These are phyloP conservation scores for Podocnemis expansa DNA, from an alignment of 2,113 vertebrate genomes.

Conservation along the genomic window DNA sequence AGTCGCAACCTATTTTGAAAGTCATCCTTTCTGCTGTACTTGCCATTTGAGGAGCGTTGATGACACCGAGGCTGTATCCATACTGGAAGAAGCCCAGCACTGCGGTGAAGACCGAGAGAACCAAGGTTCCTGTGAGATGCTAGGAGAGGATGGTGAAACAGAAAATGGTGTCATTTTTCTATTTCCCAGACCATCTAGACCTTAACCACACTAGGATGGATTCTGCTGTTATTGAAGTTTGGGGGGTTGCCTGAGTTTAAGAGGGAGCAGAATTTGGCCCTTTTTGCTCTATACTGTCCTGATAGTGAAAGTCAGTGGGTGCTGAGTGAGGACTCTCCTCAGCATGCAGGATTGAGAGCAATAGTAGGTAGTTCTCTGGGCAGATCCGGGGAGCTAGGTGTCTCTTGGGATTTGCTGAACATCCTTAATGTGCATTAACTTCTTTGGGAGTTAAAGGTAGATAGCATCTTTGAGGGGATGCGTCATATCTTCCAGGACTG, in stretches of 20 bases:
- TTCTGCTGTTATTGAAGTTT: background rate
- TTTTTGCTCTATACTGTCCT: background rate
- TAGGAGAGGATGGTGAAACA: slow-evolving; percentile 52
- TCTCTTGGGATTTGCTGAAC: accelerated
- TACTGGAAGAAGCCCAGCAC: slow-evolving; percentile 92
- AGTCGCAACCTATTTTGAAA: background rate
- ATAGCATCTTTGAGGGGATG: background rate
- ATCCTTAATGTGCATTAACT: background rate
- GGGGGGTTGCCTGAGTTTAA: background rate
- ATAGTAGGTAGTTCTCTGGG: background rate
- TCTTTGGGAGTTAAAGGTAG: background rate
- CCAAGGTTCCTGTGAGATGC: slow-evolving; percentile 86
- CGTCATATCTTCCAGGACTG: background rate
- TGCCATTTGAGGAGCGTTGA: slow-evolving; percentile 95
- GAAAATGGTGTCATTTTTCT: background rate
- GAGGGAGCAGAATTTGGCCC: background rate
- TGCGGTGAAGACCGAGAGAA: slow-evolving; percentile 87
- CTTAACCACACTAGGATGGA: background rate
- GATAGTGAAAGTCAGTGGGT: background rate
- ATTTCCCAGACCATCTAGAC: background rate
- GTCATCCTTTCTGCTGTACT: background rate
- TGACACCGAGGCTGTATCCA: slow-evolving; percentile 94
- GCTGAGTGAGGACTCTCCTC: background rate
- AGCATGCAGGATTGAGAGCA: background rate
- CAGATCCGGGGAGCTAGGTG: background rate